These are phyloP conservation scores for Drosophila pruinosa DNA, from an alignment of 1,140 invertebrate species.

Conservation along the genomic window DNA sequence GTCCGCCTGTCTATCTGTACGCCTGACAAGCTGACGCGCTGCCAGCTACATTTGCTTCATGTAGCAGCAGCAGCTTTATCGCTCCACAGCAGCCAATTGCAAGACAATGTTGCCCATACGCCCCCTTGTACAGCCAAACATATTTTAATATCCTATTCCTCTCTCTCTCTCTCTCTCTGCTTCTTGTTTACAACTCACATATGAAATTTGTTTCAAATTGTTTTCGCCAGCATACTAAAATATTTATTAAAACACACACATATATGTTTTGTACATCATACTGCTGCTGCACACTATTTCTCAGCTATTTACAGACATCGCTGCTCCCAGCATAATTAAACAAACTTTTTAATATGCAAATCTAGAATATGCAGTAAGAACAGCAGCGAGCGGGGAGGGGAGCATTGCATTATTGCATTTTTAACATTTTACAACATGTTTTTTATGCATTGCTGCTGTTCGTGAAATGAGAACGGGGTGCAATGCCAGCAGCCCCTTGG, in stretches of 20 bases:
- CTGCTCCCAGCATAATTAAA: conserved; percentile 30
- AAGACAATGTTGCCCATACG: conserved; percentile 33
- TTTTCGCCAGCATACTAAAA: conserved; percentile 38
- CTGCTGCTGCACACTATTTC: not conserved
- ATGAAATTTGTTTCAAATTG: conserved; percentile 67
- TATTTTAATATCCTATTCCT: too few species aligned
- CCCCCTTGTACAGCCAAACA: conserved; percentile 15
- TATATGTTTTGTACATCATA: not conserved
- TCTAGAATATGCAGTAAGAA: not conserved
- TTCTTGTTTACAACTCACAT: conserved; percentile 44
- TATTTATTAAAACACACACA: conserved; percentile 69
- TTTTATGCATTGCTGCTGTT: not conserved
- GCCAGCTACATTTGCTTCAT: conserved; percentile 51
- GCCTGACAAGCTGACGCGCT: conserved; percentile 48
- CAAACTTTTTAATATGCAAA: conserved; percentile 33
- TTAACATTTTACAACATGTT: conserved; percentile 1
- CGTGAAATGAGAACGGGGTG: not conserved
- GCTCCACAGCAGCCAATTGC: not conserved
- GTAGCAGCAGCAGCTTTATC: conserved; percentile 5
- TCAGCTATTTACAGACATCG: not conserved
- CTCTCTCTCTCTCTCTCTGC: too few species aligned
- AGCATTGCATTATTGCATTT: conserved; percentile 13
- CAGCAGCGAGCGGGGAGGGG: not conserved
- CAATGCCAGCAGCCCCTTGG: not conserved
- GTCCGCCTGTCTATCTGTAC: conserved; percentile 2